Evolutionary conservation across 1,140 invertebrate species (phyloP).

Genomic region (Ridgeia piscesae): DNA sequence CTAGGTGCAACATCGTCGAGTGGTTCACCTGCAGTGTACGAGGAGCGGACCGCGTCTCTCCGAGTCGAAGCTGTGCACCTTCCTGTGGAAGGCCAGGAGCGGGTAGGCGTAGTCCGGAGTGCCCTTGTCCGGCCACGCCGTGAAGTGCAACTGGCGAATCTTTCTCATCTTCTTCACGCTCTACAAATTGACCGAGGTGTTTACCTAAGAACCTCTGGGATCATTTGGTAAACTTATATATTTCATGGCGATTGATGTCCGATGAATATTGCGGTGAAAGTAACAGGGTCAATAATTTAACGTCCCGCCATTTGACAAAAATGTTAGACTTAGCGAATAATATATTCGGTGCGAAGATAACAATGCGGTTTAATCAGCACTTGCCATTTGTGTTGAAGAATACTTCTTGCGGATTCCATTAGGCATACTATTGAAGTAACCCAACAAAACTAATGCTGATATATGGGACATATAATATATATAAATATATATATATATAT

Average conservation of each 20-base stretch:
- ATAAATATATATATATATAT: too few relatives aligned
- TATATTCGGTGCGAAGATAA: too few relatives aligned
- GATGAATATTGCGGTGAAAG: neutral
- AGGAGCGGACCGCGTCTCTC: slow-evolving; percentile 6
- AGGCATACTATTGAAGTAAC: too few relatives aligned
- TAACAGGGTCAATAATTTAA: too few relatives aligned
- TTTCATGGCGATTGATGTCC: neutral
- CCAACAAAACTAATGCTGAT: too few relatives aligned
- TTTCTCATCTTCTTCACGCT: neutral
- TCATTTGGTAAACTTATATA: neutral
- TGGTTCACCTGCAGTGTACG: slow-evolving; percentile 22
- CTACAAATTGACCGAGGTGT: neutral
- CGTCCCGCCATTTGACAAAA: too few relatives aligned
- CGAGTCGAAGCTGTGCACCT: slow-evolving; percentile 7
- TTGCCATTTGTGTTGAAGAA: too few relatives aligned
- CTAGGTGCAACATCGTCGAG: too few relatives aligned
- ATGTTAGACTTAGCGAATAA: too few relatives aligned
- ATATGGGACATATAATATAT: too few relatives aligned
- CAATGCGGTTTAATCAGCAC: too few relatives aligned
- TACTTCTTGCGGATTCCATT: neutral
- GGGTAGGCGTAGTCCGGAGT: slow-evolving; percentile 2
- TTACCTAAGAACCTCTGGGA: neutral
- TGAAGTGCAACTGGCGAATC: slow-evolving; percentile 22
- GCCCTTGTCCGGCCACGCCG: slow-evolving; percentile 18
- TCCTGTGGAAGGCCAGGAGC: slow-evolving; percentile 11